Evolutionary conservation across 2,113 vertebrate species (phyloP), one percentile per base, ranked within the genome.

Genomic region (Halichoerus grypus): DNA sequence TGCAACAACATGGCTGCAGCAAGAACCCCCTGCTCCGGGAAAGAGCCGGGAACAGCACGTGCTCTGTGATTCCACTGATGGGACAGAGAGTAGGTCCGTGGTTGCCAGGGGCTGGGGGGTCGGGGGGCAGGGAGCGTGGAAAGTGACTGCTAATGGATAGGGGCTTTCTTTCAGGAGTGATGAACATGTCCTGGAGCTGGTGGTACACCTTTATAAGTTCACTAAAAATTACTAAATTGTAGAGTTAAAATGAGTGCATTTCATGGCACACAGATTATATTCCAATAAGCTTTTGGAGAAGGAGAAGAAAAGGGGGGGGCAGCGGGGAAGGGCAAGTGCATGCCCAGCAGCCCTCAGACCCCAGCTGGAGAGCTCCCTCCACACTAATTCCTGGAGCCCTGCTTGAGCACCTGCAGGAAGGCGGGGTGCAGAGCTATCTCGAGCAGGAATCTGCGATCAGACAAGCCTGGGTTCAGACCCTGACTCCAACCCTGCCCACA

Each of bases 1-100:
- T 0, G 10, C 19, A 4, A 1, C 51, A 11, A 1, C 4, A 3
- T 2, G 5, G 63, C 67, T 1, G 46, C 9, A 2, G 46, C 7
- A 2, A 15, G 42, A 69, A 3, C 18, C 5, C 0, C n/a, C 0
- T 2, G 51, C 69, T 26, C 77, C 16, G 55, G 12, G 33, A 6
- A 31, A 24, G n/a, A 13, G 57, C 59, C 77, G 16, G 21, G 3
- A 14, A 0, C 18, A 18, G 12, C 13, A 15, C 63, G 5, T 0
- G 24, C 36, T 0, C 3, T 1, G 14, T 1, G 26, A 31, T 0
- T 28, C 10, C 82, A 14, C 14, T 2, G 49, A 39, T 7, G 18
- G 82, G 57, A 76, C 51, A n/a, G 16, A 14, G 63, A 8, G 16
- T 2, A 22, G 90, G 4, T 13, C 0, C 1, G 61, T 42, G 18